Evolutionary conservation across 2,113 vertebrate species (phyloP).

Genomic region (Menura novaehollandiae): DNA sequence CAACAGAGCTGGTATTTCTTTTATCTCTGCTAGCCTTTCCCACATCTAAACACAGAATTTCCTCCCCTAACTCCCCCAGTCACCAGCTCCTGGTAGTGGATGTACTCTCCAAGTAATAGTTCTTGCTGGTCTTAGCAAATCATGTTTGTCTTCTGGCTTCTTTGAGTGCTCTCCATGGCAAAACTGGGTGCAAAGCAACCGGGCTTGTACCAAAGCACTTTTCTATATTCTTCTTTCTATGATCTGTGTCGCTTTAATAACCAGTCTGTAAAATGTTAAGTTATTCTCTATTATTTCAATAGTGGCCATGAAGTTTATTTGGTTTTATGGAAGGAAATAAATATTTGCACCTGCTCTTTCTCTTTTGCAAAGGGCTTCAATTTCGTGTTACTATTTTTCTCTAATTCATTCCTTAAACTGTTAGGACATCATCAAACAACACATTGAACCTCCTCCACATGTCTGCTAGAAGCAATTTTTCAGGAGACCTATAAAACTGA

Average conservation of each 20-base stretch:
- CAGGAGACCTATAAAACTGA: neutral
- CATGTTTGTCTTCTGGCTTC: neutral
- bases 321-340: neutral
- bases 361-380: neutral
- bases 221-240: neutral
- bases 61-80: neutral
- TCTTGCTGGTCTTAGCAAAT: neutral
- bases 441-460: neutral
- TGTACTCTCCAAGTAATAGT: neutral
- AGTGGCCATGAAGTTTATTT: neutral
- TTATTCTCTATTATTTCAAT: neutral
- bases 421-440: neutral
- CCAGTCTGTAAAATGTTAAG: neutral
- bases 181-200: neutral
- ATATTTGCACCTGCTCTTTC: neutral
- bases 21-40: neutral
- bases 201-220: neutral
- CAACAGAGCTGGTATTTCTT: neutral
- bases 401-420: neutral
- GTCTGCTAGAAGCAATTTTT: neutral
- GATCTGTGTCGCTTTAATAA: neutral
- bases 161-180: neutral
- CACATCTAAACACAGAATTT: neutral
- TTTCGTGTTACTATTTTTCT: neutral
- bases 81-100: neutral